Base-by-base conservation (phyloP, 2,888 invertebrate species). In the Netelia virgata region DNA sequence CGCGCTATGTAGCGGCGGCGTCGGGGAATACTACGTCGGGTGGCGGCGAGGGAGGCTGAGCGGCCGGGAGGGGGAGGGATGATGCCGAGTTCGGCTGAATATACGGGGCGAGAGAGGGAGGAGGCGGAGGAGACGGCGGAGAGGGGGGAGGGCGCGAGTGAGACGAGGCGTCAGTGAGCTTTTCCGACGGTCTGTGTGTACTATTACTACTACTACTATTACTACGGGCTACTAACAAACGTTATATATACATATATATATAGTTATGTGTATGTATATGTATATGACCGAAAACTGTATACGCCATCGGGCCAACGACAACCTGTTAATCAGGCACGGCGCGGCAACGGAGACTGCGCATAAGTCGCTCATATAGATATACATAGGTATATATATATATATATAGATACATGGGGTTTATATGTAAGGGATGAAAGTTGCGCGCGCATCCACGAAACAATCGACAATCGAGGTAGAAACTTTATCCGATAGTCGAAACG, bases 261-360 rank as follows among this genome's bases (percentile, higher is more conserved):
- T n/a, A n/a, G n/a, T n/a, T n/a, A n/a, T n/a, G n/a, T n/a, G n/a
- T n/a, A 47, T 59, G 43, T n/a, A 73, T n/a, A 59, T 16, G 14
- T 43, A 16, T 23, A 43, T 43, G 43, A 59, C 16, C 18, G 14
- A 57, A 18, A 20, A 1, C 9, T 57, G 1, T 20, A 57, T 70
- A 14, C 61, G 36, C 36, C n/a, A 16, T 64, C 64, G 79, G 47
- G 16, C 50, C 61, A 85, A 81, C 86, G 83, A 83, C 87, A 87
- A 87, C 87, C 87, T 87, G 87, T 87, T 87, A 86, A 87, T 87
- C 86, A 85, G 83, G 55, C 28, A 66, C 66, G 70, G 47, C 43
- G 61, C 77, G 50, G 23, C 53, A 63, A 74, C 74, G 63, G 74
- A 59, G 70, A 59, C 75, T 75, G 74, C 43, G 78, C 61, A 8